Evolutionary conservation across 2,113 vertebrate species (phyloP), one percentile per base, ranked within the genome.

Genomic region (Myotis davidii): DNA sequence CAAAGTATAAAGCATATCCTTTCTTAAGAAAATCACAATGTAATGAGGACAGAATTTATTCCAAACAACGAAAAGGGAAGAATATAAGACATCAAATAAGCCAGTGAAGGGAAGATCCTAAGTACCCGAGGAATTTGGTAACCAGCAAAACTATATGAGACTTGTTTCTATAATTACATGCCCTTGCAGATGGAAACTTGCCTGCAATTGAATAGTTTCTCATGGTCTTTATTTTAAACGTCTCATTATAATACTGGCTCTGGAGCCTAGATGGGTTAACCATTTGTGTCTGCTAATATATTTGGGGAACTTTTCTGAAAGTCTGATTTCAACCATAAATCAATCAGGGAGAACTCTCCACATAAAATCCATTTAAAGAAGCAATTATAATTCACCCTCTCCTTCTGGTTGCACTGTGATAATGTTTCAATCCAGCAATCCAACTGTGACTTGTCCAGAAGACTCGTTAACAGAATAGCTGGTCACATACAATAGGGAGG

Each of bases 351-450:
- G 70, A 79, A 81, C 50, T 83, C 54, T 79, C 56, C 65, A 89
- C 6, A 86, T 84, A 87, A 88, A 95, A 83, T 81, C 70, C 39
- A 94, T 77, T 93, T 93, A 77, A 85, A 97, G 54, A 77, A 90
- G 86, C 45, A 87, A 91, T 96, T 95, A 93, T 54, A 59, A 77
- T 87, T 93, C 42, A 64, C 34, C 21, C 16, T 93, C 37, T 77
- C 73, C 52, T 88, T 92, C 85, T 73, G 59, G 18, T 72, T 69
- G 10, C 21, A 79, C 54, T 61, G 48, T 72, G 42, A 93, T 87
- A 83, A 95, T 67, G 95, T 88, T 86, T 93, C 52, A 93, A 5
- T 45, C 16, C 61, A 89, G 65, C 8, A 16, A 89, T 64, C 54
- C 34, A 88, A 54, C 29, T 91, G 52, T 79, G 48, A 88, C 78